Percentiles rank a stretch among this genome's conserved stretches.
phyloP scores from a whole-genome alignment of 2,113 vertebrate genomes.

The Bufo gargarizans region DNA sequence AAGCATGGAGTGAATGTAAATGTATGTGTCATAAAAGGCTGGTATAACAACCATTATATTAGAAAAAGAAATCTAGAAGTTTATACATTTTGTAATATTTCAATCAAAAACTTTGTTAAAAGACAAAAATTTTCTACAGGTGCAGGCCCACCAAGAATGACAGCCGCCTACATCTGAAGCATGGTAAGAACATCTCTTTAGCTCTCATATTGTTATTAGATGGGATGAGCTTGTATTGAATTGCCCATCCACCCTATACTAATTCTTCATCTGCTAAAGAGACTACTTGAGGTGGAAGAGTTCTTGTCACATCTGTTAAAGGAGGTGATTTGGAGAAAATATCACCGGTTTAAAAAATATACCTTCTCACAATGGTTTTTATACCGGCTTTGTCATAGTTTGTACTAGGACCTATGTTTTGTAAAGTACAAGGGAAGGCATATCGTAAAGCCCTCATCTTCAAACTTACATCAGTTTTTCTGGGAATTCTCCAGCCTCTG shows the following conservation, averaged over 20 bases:
- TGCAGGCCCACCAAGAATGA: constrained; percentile 99
- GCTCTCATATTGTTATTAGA: constrained; percentile 69
- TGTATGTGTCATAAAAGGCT: constrained; percentile 62
- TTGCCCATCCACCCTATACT: constrained; percentile 34
- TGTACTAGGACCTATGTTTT: neutral
- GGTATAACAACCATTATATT: constrained; percentile 71
- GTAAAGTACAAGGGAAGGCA: neutral
- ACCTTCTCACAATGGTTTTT: constrained; percentile 68
- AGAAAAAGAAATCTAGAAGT: constrained; percentile 58
- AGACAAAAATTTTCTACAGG: constrained; percentile 96
- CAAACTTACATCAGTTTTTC: neutral
- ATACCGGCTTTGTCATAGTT: constrained; percentile 70
- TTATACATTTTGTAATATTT: constrained; percentile 73
- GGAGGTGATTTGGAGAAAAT: constrained; percentile 6
- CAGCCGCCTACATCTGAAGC: constrained; percentile 99
- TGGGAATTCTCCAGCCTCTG: neutral
- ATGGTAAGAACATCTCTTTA: constrained; percentile 92
- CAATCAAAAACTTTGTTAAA: constrained; percentile 78
- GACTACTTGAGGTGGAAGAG: constrained; percentile 12
- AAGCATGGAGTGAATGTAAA: neutral
- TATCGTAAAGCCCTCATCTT: neutral
- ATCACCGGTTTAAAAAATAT: neutral
- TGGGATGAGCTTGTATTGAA: constrained; percentile 25
- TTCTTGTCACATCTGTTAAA: neutral
- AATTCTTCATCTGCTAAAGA: constrained; percentile 47